Percentiles rank a stretch among this genome's conserved stretches.
Conservation (phyloP, 2,113 vertebrate species). For the Entelurus aequoreus region DNA sequence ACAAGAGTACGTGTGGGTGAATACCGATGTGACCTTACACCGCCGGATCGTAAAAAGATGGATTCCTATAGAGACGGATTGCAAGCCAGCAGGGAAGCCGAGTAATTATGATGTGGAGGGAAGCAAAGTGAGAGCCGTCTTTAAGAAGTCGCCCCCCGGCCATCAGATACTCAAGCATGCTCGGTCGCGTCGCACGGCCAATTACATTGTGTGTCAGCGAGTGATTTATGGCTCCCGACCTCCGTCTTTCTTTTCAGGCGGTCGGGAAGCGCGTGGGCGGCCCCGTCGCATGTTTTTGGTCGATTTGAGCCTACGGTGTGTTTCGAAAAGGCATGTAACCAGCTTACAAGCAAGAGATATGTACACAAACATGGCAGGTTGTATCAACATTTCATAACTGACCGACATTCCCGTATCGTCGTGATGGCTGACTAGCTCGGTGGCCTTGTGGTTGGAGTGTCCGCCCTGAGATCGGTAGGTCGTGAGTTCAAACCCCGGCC, state of each 20-base stretch:
- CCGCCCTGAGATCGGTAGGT: too few relatives aligned
- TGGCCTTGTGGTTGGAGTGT: too few relatives aligned
- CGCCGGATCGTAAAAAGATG: constrained; percentile 46
- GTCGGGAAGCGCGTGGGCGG: constrained; percentile 26
- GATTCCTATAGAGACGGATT: constrained; percentile 57
- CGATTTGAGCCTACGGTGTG: constrained; percentile 19
- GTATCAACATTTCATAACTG: neutral
- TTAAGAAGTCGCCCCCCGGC: constrained; percentile 45
- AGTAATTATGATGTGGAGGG: constrained; percentile 67
- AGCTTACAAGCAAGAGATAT: constrained; percentile 8
- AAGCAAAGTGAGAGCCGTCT: constrained; percentile 60
- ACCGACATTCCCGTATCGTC: neutral
- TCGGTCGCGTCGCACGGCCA: constrained; percentile 56
- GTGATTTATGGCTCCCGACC: constrained; percentile 56
- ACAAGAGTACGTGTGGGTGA: neutral
- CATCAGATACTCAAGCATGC: constrained; percentile 48
- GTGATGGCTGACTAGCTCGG: neutral
- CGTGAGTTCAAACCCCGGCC: too few relatives aligned
- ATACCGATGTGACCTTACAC: constrained; percentile 14
- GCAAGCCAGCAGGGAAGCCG: constrained; percentile 55
- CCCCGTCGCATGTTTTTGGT: constrained; percentile 20
- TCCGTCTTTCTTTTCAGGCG: constrained; percentile 33
- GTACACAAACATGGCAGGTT: neutral
- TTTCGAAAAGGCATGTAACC: constrained; percentile 18
- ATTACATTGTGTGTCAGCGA: constrained; percentile 58